Base-by-base conservation (phyloP, 2,797 vertebrate species). In the Sebastolobus alascanus region DNA sequence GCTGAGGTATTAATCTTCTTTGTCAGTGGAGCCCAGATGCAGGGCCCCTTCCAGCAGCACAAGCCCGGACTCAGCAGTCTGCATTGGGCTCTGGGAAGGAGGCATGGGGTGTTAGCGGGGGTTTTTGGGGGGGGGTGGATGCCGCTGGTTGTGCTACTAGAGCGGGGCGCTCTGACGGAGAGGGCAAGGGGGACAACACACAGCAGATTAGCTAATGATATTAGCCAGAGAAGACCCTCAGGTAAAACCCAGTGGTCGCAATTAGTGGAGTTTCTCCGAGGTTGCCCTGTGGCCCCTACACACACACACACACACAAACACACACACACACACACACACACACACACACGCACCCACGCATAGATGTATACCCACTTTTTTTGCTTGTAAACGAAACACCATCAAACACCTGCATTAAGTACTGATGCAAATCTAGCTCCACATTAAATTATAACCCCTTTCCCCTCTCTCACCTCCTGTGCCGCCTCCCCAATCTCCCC, bases 21-120 rank as follows among this genome's bases (percentile, higher is more conserved):
- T 98, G 97, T 98, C 98, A 99, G 97, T 96, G 95, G 93, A 95
- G 97, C 96, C 96, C 98, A 99, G 97, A 99, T 98, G 98, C 96
- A 97, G 96, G 97, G 96, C 96, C 96, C 96, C 96, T 96, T 96
- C 97, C 96, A 96, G 93, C 96, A 98, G 96, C 97, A 98, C 97
- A 99, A 97, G 96, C 96, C 96, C 95, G 96, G 97, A 98, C 97
- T 99, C 98, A 99, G 98, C 98, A 99, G 94, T 97, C 94, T 95
- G 86, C 69, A 61, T 37, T 84, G 87, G 94, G 92, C 91, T 91
- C 82, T 87, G 87, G 93, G 91, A 92, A 89, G 86, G 82, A 84
- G 81, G 87, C 77, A 85, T 68, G 85, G 84, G 73, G 89, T 82
- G 86, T 82, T 78, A 68, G 80, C 56, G 56, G 40, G 59, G 50